These are phyloP conservation scores for Syngnathus typhle DNA, from an alignment of 2,113 vertebrate genomes.

Conservation along the genomic window DNA sequence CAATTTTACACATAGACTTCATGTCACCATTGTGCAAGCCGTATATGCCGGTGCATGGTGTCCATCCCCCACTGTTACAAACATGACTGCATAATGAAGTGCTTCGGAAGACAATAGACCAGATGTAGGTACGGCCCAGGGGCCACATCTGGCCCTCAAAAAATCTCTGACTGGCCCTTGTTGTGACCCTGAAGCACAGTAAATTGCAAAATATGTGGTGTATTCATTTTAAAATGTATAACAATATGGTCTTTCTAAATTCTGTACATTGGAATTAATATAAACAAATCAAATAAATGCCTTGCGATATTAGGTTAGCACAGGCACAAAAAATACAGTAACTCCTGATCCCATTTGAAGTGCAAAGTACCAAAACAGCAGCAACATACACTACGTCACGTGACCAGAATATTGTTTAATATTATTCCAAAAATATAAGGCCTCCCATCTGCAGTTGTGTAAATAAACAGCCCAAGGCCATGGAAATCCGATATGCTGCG, in stretches of 20 bases:
- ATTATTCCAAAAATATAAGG: not conserved
- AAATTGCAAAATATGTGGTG: no score
- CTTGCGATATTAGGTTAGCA: no score
- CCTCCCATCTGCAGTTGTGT: not conserved
- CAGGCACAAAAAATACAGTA: no score
- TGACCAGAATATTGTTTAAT: not conserved
- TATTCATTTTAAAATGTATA: no score
- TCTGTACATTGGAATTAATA: no score
- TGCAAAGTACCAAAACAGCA: no score
- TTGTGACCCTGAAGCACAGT: not conserved
- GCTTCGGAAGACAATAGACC: slow-evolving; percentile 52
- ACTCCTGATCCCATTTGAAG: no score
- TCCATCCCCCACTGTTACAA: slow-evolving; percentile 43
- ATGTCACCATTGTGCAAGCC: slow-evolving; percentile 22
- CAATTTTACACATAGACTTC: not conserved
- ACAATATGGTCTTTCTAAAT: no score
- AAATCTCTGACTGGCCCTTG: not conserved
- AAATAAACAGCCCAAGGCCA: not conserved
- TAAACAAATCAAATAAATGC: no score
- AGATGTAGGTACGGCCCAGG: slow-evolving; percentile 18
- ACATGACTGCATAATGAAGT: slow-evolving; percentile 58
- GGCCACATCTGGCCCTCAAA: not conserved
- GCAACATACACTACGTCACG: no score
- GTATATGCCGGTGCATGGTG: slow-evolving; percentile 15
- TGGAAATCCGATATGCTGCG: not conserved